A percentile compares a stretch with the other conserved stretches of the same genome.
phyloP scores from a whole-genome alignment of 2,888 invertebrate species.

The Tillus elongatus region DNA sequence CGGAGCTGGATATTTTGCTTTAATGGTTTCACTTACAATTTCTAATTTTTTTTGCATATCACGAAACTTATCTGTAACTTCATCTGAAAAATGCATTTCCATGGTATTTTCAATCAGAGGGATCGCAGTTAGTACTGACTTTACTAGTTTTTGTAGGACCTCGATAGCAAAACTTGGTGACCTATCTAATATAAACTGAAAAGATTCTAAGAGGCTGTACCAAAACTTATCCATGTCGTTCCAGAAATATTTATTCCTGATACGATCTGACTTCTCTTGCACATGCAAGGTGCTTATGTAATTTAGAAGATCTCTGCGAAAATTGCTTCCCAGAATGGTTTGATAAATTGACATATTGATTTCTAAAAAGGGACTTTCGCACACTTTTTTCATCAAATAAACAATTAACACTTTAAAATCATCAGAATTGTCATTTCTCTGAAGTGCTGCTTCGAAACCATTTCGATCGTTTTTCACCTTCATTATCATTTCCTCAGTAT shows the following conservation, averaged over 20 bases:
- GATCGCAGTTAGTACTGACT: conserved; percentile 23
- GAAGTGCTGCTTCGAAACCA: neutral
- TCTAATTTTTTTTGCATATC: conserved; percentile 32
- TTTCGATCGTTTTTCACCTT: neutral
- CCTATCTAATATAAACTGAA: neutral
- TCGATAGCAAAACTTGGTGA: conserved; percentile 29
- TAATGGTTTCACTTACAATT: conserved; percentile 22
- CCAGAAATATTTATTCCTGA: neutral
- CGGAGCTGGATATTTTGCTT: conserved; percentile 16
- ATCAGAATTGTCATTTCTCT: neutral
- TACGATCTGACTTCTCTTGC: neutral
- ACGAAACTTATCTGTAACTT: conserved; percentile 39
- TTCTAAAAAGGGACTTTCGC: neutral
- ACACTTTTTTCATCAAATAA: neutral
- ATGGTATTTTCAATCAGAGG: conserved; percentile 21
- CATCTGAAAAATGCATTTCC: conserved; percentile 18
- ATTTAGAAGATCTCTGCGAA: neutral
- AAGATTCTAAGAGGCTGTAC: neutral
- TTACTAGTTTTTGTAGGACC: conserved; percentile 27
- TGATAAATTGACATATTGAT: neutral
- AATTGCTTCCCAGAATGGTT: neutral
- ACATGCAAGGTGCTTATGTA: neutral
- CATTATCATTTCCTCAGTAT: neutral
- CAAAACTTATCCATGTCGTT: neutral
- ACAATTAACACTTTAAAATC: neutral